Base-by-base conservation (phyloP, 2,797 vertebrate genomes). In the Ceryle rudis region DNA sequence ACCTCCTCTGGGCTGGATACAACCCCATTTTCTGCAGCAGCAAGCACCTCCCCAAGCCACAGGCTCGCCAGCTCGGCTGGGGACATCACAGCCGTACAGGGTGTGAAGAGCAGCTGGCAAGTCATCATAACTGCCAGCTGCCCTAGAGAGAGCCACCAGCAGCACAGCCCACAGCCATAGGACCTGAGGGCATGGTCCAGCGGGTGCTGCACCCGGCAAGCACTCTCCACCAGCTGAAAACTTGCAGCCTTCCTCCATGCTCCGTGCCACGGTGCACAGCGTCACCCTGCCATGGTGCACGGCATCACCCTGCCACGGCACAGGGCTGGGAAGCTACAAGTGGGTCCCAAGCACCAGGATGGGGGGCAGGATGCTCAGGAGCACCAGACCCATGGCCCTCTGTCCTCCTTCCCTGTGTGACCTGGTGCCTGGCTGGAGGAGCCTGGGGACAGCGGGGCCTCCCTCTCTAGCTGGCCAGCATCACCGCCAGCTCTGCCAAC, bases 21-120 rank as follows among this genome's bases (percentile, higher is more conserved):
- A 91, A 58, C 92, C 89, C 96, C 92, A 84, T 95, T 93, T 96
- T 95, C 94, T 91, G 66, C 66, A 88, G 74, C 58, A 4, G 75
- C 80, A 52, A 71, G 66, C 20, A 0, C 46, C 70, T 90, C 73
- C 49, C 49, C 25, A 41, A 37, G 87, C 31, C 18, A 0, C 2
- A 0, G 71, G 51, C 55, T n/a, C 4, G 8, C 66, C 1, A 3
- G 73, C 62, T 87, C n/a, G 22, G 62, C 51, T 6, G 0, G 17
- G 31, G 35, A 8, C 72, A 42, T 5, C 0, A 0, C 22, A 18
- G 78, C 37, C 1, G 0, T 6, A 5, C 1, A 1, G 71, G 20
- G 23, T 0, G 13, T 0, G 0, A 58, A 65, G 6, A 51, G 61
- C 11, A 2, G 44, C 54, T 2, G 1, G n/a, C 14, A 3, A 0